Conservation (phyloP, 1,140 invertebrate species). For the Anagrus nilaparvatae region DNA sequence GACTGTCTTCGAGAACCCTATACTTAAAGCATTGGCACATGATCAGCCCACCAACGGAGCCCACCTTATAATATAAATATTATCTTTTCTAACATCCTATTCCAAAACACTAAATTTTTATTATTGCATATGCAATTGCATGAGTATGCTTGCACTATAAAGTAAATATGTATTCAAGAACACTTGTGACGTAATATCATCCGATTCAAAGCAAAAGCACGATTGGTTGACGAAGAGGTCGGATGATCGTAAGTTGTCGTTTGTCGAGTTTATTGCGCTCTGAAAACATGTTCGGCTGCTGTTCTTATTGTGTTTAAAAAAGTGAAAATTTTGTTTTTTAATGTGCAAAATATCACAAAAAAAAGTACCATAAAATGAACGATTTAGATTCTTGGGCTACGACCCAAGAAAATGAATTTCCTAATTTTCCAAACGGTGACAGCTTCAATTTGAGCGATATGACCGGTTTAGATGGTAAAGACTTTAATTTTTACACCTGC, state of each 20-base stretch:
- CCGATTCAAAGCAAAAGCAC: constrained; percentile 20
- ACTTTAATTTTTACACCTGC: not conserved
- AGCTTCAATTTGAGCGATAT: constrained; percentile 38
- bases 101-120: too few species aligned
- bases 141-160: too few species aligned
- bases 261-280: constrained; percentile 22
- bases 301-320: constrained; percentile 1
- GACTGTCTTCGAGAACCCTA: too few species aligned
- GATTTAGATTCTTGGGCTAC: constrained; percentile 30
- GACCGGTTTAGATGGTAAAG: constrained; percentile 35
- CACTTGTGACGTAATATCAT: constrained; percentile 30
- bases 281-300: constrained; percentile 19
- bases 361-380: constrained; percentile 24
- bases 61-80: too few species aligned
- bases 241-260: constrained; percentile 28
- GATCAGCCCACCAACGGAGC: too few species aligned
- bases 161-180: constrained; percentile 2
- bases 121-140: too few species aligned
- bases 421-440: constrained; percentile 29
- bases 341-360: not conserved
- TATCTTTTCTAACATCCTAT: too few species aligned
- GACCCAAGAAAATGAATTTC: constrained; percentile 32
- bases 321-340: constrained; percentile 6
- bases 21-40: too few species aligned
- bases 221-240: constrained; percentile 28